Evolutionary conservation across 2,888 invertebrate genomes (phyloP).

Genomic region (Drosophila imparisetae): DNA sequence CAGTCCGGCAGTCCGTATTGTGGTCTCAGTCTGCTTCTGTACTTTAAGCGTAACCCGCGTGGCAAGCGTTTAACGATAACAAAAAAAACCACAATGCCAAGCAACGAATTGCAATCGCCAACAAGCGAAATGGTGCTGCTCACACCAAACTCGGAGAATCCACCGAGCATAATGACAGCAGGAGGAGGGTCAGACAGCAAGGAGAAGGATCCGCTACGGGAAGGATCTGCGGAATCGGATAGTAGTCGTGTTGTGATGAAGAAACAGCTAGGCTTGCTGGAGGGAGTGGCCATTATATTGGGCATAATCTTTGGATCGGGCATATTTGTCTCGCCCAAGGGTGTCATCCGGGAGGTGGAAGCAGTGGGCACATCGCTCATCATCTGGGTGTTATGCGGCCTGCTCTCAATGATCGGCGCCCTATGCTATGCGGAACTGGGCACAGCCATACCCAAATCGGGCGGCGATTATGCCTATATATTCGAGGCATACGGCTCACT

Average conservation of each 20-base stretch:
- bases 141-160: conserved; percentile 79
- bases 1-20: conserved; percentile 5
- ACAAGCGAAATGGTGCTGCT: conserved; percentile 84
- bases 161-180: conserved; percentile 35
- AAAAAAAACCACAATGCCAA: conserved; percentile 59
- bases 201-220: conserved; percentile 52
- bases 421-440: conserved; percentile 98
- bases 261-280: conserved; percentile 94
- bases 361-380: conserved; percentile 94
- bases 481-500: conserved; percentile 95
- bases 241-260: conserved; percentile 89
- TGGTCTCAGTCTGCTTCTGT: conserved; percentile 43
- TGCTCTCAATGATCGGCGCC: conserved; percentile 96
- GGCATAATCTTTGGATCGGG: conserved; percentile 98
- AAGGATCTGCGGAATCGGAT: conserved; percentile 69
- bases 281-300: conserved; percentile 96
- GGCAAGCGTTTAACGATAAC: conserved; percentile 38
- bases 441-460: conserved; percentile 92
- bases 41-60: conserved; percentile 57
- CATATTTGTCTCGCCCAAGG: conserved; percentile 98
- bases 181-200: conserved; percentile 2
- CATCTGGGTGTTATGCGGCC: conserved; percentile 95
- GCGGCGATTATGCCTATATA: conserved; percentile 99
- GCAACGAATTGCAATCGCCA: conserved; percentile 79
- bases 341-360: conserved; percentile 95